Percentiles rank a stretch among this genome's conserved stretches.
Evolutionary conservation across 2,888 invertebrate genomes (phyloP).

Genomic region (Sarcophaga carnaria): DNA sequence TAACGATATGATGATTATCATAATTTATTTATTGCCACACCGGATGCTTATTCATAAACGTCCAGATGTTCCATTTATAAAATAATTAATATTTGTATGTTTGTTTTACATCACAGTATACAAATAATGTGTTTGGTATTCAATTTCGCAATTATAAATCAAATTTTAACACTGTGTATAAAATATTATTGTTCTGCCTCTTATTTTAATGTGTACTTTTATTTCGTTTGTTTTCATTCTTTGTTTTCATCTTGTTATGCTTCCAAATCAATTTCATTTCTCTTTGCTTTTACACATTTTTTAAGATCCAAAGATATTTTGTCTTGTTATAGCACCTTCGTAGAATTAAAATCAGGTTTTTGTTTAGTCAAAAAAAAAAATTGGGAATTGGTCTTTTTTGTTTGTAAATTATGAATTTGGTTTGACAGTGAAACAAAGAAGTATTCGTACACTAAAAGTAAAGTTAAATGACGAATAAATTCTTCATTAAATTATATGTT

Average conservation of each 20-base stretch:
- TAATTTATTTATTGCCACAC: not conserved
- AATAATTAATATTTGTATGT: not conserved
- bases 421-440: not conserved
- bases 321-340: not conserved
- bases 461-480: too few species aligned
- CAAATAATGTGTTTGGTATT: too few species aligned
- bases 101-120: too few species aligned
- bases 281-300: conserved; percentile 32
- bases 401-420: conserved; percentile 1
- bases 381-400: not conserved
- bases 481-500: too few species aligned
- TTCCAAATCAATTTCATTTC: conserved; percentile 15
- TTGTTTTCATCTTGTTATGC: conserved; percentile 47
- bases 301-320: not conserved
- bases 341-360: conserved; percentile 55
- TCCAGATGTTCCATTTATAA: conserved; percentile 17
- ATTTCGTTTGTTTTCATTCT: conserved; percentile 24
- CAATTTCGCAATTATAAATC: not conserved
- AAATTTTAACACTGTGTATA: not conserved
- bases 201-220: not conserved
- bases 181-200: not conserved
- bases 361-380: conserved; percentile 8
- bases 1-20: conserved; percentile 6
- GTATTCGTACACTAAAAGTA: not conserved
- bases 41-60: conserved; percentile 11